Evolutionary conservation across 1,140 invertebrate genomes (phyloP).

Genomic region (Zaprionus vittiger): DNA sequence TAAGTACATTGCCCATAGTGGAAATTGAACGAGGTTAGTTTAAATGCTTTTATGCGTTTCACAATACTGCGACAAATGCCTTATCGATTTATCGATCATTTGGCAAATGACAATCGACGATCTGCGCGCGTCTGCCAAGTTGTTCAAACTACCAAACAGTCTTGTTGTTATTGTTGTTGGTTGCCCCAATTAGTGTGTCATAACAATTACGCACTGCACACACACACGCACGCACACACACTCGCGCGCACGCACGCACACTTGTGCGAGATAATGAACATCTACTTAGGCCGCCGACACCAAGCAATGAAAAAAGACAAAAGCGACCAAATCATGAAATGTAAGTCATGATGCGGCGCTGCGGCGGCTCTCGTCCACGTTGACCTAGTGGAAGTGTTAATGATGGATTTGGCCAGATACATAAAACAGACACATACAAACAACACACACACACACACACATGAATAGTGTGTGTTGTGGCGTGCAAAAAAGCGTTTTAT

Average conservation of each 20-base stretch:
- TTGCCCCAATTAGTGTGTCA: constrained; percentile 73
- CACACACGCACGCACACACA: not conserved
- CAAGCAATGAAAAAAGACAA: constrained; percentile 51
- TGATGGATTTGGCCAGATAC: constrained; percentile 75
- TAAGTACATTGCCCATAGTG: not conserved
- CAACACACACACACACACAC: constrained; percentile 17
- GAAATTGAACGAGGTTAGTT: not conserved
- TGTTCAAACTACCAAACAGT: constrained; percentile 9
- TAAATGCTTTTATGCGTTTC: not conserved
- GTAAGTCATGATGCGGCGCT: constrained; percentile 52
- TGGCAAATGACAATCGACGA: constrained; percentile 43
- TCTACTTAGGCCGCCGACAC: constrained; percentile 43
- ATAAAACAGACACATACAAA: constrained; percentile 21
- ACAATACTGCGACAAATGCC: constrained; percentile 44
- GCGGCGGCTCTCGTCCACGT: constrained; percentile 29
- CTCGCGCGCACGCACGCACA: constrained; percentile 6
- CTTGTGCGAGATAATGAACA: constrained; percentile 53
- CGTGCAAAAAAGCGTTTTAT: constrained; percentile 68
- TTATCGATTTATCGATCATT: constrained; percentile 52
- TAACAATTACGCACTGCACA: constrained; percentile 61
- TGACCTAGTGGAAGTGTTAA: constrained; percentile 80
- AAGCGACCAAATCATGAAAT: constrained; percentile 51
- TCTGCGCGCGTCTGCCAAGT: constrained; percentile 60
- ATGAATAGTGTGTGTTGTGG: constrained; percentile 18
- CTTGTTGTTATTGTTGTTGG: constrained; percentile 45